Percentiles rank a stretch among this genome's conserved stretches.
Conservation (phyloP, 2,797 vertebrate genomes). For the Australoheros facetus region DNA sequence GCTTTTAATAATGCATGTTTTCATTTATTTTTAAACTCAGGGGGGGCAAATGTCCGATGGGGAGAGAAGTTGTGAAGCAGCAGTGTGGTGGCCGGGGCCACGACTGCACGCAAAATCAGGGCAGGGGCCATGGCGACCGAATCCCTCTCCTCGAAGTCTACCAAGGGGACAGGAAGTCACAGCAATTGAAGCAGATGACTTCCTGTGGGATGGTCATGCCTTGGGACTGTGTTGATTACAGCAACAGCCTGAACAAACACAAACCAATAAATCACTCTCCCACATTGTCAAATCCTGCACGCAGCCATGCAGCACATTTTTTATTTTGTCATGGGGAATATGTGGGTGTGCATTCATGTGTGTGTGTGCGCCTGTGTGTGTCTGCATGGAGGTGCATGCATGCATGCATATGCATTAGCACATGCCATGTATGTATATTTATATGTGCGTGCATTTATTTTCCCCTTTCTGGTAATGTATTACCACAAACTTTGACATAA, state of each 20-base stretch:
- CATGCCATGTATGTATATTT: constrained; percentile 17
- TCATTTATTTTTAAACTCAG: constrained; percentile 74
- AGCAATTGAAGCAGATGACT: constrained; percentile 57
- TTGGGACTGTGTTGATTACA: constrained; percentile 77
- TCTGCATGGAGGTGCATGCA: constrained; percentile 38
- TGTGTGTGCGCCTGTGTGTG: constrained; percentile 21
- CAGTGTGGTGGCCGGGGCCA: neutral
- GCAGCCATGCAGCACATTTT: constrained; percentile 75
- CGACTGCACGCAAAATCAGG: constrained; percentile 52
- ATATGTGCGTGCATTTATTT: constrained; percentile 13
- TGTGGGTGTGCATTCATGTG: constrained; percentile 48
- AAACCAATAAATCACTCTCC: constrained; percentile 77
- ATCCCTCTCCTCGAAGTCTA: neutral
- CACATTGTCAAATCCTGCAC: constrained; percentile 72
- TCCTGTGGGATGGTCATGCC: constrained; percentile 74
- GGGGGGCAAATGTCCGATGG: constrained; percentile 16
- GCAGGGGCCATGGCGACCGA: constrained; percentile 37
- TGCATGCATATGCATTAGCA: constrained; percentile 52
- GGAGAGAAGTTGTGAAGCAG: neutral
- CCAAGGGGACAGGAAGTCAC: constrained; percentile 71
- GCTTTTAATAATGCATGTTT: constrained; percentile 77
- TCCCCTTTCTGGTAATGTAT: constrained; percentile 17
- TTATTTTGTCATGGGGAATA: constrained; percentile 63
- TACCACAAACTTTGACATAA: constrained; percentile 6
- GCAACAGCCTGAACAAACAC: constrained; percentile 71